These are phyloP conservation scores for Catotricha subobsoleta DNA, from an alignment of 2,888 invertebrate genomes.

Conservation along the genomic window DNA sequence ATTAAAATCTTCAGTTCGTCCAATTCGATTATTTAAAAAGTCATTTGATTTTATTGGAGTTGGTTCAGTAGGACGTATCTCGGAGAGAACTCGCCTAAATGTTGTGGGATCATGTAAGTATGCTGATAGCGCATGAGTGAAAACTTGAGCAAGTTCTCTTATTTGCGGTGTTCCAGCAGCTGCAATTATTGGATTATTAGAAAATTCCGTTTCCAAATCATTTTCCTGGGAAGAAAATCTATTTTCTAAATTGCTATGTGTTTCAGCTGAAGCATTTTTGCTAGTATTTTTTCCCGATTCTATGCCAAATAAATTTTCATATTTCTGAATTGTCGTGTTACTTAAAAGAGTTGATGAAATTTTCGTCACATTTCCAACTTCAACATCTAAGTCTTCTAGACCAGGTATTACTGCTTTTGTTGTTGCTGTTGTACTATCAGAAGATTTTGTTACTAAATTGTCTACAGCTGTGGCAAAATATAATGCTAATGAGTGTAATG, in stretches of 20 bases:
- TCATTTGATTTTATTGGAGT: conserved; percentile 22
- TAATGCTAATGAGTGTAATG: conserved; percentile 57
- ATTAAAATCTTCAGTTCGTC: conserved; percentile 9
- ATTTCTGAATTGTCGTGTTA: conserved; percentile 25
- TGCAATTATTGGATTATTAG: conserved; percentile 41
- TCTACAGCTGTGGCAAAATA: conserved; percentile 60
- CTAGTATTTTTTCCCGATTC: conserved; percentile 14
- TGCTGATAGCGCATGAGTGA: conserved; percentile 64
- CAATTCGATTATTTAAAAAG: conserved; percentile 5
- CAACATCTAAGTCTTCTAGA: conserved; percentile 34
- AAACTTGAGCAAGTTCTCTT: conserved; percentile 64
- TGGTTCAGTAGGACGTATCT: conserved; percentile 63
- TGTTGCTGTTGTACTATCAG: conserved; percentile 10
- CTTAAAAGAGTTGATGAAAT: conserved; percentile 38
- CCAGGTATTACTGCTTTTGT: conserved; percentile 18
- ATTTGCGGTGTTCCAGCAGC: conserved; percentile 39
- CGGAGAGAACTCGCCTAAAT: conserved; percentile 55
- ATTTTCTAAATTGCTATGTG: neutral
- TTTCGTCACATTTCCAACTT: conserved; percentile 5
- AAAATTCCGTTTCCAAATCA: conserved; percentile 42
- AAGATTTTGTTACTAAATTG: conserved; percentile 30
- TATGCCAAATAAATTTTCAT: conserved; percentile 20
- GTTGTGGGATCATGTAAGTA: conserved; percentile 69
- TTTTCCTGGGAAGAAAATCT: neutral
- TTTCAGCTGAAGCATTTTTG: conserved; percentile 16